Base-by-base conservation (phyloP, 2,888 invertebrate species). In the Idaea dimidiata region DNA sequence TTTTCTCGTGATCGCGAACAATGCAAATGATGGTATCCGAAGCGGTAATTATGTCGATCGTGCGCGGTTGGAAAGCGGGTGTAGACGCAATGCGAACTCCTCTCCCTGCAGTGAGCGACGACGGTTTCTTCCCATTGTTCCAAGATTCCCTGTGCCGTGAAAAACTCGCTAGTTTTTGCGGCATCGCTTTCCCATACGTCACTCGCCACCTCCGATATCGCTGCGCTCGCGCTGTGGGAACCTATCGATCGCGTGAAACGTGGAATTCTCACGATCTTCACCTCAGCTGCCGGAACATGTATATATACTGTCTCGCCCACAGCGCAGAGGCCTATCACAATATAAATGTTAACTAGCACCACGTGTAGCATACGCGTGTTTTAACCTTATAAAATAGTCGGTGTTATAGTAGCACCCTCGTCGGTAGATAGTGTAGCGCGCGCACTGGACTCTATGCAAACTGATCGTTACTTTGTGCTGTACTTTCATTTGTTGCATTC, bases 61-160 rank as follows among this genome's bases (percentile, higher is more conserved):
- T 78, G 80, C 74, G 78, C 77, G 75, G 81, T 82, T 89, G 84
- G 91, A 90, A 91, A 91, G 91, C 87, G 82, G 78, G 75, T 80
- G 80, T 43, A 77, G 78, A 80, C 80, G 75, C 74, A 81, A 74
- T 76, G 81, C 81, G 81, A 82, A 80, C 79, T 76, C 74, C 75
- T 75, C 81, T 82, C 81, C 78, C 70, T 74, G 78, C 78, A 85
- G 87, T 86, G 87, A 86, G 86, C 88, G 56, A 83, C 79, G 80
- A 78, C 80, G 80, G 83, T 89, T 89, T 89, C 88, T 84, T 89
- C 87, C 88, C 85, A 91, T 91, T 91, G 91, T 91, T 89, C 73
- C 72, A 69, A 72, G 74, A 71, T 71, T 71, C 72, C 75, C 76
- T 69, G 72, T 68, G 73, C 72, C 69, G 75, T 80, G 79, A 87